Conservation (phyloP, 2,888 invertebrate species). For the Aspidiotus rigidus region DNA sequence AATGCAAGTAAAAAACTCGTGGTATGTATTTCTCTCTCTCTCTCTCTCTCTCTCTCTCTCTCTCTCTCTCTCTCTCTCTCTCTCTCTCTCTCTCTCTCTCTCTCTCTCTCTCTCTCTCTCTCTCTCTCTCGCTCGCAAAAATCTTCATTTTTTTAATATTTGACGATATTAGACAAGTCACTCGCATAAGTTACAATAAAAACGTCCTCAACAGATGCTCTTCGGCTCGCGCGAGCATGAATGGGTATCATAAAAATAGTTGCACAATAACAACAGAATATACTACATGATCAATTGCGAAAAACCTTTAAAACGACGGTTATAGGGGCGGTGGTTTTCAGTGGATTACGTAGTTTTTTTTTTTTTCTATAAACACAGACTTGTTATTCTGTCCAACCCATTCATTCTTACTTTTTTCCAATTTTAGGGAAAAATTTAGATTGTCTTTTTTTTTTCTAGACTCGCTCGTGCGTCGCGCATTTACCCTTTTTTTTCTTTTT, state of each 20-base stretch:
- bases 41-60: no score
- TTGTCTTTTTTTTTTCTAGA: conserved; percentile 5
- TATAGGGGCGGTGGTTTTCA: conserved; percentile 9
- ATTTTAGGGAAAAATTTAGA: conserved; percentile 30
- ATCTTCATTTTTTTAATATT: no score
- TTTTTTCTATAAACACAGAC: not conserved
- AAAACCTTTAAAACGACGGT: conserved; percentile 6
- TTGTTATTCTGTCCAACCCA: conserved; percentile 20
- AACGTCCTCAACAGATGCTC: conserved; percentile 16
- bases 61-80: no score
- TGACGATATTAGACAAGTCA: no score
- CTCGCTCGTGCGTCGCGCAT: not conserved
- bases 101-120: no score
- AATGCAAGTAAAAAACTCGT: no score
- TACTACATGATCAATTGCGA: not conserved
- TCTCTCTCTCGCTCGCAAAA: no score
- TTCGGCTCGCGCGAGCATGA: not conserved
- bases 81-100: no score
- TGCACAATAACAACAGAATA: conserved; percentile 10
- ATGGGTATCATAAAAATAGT: conserved; percentile 20
- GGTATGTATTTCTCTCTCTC: no score
- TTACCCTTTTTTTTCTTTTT: conserved; percentile 5
- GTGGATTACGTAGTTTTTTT: conserved; percentile 28
- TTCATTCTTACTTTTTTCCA: conserved; percentile 24
- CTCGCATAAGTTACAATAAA: no score